phyloP scores from a whole-genome alignment of 2,113 vertebrate species.

The Gasterosteus nipponicus region DNA sequence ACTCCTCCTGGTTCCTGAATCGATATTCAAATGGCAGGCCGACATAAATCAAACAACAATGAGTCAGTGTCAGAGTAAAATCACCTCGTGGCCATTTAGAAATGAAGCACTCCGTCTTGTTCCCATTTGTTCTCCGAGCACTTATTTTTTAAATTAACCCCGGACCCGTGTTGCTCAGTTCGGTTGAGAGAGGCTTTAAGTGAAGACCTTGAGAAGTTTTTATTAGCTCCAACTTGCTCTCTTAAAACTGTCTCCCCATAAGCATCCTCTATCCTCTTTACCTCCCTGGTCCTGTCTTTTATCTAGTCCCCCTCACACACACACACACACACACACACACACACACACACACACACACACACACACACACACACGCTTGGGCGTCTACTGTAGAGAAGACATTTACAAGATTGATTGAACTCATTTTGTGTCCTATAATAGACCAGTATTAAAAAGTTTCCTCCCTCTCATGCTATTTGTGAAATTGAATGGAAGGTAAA shows the following conservation, averaged over 20 bases:
- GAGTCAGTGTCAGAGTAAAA: constrained; percentile 71
- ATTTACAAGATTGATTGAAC: constrained; percentile 65
- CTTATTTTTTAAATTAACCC: constrained; percentile 30
- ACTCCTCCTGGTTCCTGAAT: constrained; percentile 65
- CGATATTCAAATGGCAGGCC: constrained; percentile 71
- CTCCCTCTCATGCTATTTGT: constrained; percentile 57
- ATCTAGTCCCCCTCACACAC: constrained; percentile 24
- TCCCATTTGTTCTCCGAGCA: constrained; percentile 32
- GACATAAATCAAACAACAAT: constrained; percentile 78
- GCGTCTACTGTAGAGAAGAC: constrained; percentile 35
- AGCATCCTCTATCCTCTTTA: constrained; percentile 15
- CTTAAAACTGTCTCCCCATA: constrained; percentile 15
- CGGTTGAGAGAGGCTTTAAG: constrained; percentile 13
- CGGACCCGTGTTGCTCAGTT: constrained; percentile 9
- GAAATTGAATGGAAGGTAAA: constrained; percentile 68
- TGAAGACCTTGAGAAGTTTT: constrained; percentile 35
- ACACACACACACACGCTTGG: not conserved
- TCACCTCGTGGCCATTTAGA: constrained; percentile 69
- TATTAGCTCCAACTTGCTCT: constrained; percentile 14
- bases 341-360: not conserved
- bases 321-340: not conserved
- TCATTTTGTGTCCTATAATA: constrained; percentile 62
- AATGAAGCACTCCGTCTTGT: constrained; percentile 51
- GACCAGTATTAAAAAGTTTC: constrained; percentile 65
- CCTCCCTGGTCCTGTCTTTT: constrained; percentile 30